Evolutionary conservation across 2,797 vertebrate genomes (phyloP).

Genomic region (Brachyrhaphis roseni): DNA sequence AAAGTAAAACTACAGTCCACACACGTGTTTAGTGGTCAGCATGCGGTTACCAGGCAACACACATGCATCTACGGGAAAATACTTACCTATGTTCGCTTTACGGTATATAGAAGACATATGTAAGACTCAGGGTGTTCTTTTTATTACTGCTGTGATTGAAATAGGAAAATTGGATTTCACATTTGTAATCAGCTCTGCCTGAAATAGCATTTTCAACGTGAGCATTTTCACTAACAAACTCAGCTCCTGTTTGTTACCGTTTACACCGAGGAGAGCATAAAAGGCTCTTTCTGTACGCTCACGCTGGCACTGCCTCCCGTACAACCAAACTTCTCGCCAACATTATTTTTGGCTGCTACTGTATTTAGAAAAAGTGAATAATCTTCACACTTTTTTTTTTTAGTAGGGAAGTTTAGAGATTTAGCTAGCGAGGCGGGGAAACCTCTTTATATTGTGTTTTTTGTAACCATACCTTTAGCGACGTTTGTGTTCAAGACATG

Average conservation of each 20-base stretch:
- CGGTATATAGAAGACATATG: neutral
- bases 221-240: conserved; percentile 77
- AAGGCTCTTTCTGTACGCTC: conserved; percentile 77
- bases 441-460: neutral
- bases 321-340: conserved; percentile 43
- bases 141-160: neutral
- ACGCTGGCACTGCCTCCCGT: conserved; percentile 38
- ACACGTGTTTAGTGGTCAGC: neutral
- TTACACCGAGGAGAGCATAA: conserved; percentile 75
- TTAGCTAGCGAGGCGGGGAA: conserved; percentile 2
- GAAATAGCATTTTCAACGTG: conserved; percentile 57
- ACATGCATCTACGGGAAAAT: neutral
- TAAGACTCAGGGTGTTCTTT: neutral
- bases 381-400: conserved; percentile 14
- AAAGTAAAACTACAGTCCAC: neutral
- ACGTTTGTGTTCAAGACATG: neutral
- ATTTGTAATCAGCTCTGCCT: conserved; percentile 47
- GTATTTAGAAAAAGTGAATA: conserved; percentile 41
- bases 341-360: conserved; percentile 58
- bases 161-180: conserved; percentile 8
- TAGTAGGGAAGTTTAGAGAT: conserved; percentile 16
- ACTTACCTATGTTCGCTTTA: neutral
- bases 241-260: conserved; percentile 76
- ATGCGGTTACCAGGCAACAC: neutral
- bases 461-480: neutral